Evolutionary conservation across 1,140 invertebrate genomes (phyloP).

Genomic region (Conopomorpha cramerella): DNA sequence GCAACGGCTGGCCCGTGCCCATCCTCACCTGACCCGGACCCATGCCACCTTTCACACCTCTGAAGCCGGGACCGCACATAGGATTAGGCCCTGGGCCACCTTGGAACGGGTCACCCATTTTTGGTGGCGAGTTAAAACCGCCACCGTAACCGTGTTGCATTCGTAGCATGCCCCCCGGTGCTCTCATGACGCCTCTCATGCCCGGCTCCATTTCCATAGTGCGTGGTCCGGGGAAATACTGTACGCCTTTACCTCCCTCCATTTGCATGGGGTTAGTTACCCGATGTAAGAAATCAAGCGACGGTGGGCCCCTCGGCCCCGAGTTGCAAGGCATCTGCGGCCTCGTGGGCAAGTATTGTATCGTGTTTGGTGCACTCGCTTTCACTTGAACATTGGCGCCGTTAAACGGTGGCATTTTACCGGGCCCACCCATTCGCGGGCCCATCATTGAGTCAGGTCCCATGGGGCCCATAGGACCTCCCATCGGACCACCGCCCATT

Average conservation of each 20-base stretch:
- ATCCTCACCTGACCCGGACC: conserved; percentile 27
- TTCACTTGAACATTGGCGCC: conserved; percentile 91
- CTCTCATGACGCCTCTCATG: conserved; percentile 58
- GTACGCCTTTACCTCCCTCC: conserved; percentile 72
- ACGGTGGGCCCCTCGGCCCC: conserved; percentile 78
- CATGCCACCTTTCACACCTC: conserved; percentile 43
- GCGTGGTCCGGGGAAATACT: conserved; percentile 72
- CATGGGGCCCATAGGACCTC: conserved; percentile 55
- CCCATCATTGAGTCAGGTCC: conserved; percentile 51
- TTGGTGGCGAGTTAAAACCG: conserved; percentile 50
- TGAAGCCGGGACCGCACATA: conserved; percentile 45
- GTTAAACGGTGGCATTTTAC: conserved; percentile 71
- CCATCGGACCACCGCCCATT: conserved; percentile 62
- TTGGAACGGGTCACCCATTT: conserved; percentile 41
- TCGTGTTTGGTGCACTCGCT: conserved; percentile 95
- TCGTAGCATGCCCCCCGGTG: conserved; percentile 38
- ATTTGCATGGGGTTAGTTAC: conserved; percentile 80
- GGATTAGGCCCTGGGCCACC: conserved; percentile 22
- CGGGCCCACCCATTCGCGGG: conserved; percentile 52
- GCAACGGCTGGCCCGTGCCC: conserved; percentile 67
- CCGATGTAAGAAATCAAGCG: conserved; percentile 89
- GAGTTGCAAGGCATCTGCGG: conserved; percentile 72
- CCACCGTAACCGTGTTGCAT: conserved; percentile 53
- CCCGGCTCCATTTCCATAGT: conserved; percentile 56
- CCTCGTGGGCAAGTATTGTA: conserved; percentile 94